Evolutionary conservation across 2,888 invertebrate species (phyloP), one percentile per base, ranked within the genome.

Genomic region (Coelogynopora nodosa): DNA sequence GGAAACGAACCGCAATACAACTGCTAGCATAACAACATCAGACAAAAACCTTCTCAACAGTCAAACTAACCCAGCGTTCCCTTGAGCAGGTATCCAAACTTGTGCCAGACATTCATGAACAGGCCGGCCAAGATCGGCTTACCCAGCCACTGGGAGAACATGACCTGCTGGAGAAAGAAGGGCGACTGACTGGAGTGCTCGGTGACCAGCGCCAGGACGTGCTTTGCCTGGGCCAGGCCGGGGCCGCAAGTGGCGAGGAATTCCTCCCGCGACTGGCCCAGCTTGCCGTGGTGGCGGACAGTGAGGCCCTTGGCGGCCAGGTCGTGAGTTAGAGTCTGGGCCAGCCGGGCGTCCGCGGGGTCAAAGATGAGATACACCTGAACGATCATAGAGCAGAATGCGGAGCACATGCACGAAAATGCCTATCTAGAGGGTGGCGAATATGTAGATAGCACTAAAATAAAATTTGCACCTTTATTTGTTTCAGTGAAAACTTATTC

Each of bases 111-210:
- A 88, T 91, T 91, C 86, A 90, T 91, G 87, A 91, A 91, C 89
- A 91, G 89, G 28, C 90, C 90, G 0, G 90, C 90, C 67, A 91
- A 89, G 28, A 91, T 87, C 88, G 90, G 91, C 89, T 91, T 91
- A 81, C 91, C 90, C 80, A 91, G 88, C 91, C 91, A 91, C 88
- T 91, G 91, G 86, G 90, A 90, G 88, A 91, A 91, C 27, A 91
- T 85, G 1, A 90, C 89, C 87, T 91, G 91, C 81, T 91, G 91
- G 88, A 90, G 91, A 84, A 91, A 90, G 88, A 91, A 91, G 0
- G 91, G 90, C 49, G 91, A 91, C 0, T 86, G 87, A 0, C 89
- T 88, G 0, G 90, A 88, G 1, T 90, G 89, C 31, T 90, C 91
- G 0, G 91, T 91, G 84, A 91, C 88, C 26, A 91, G 81, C 23